phyloP scores from a whole-genome alignment of 2,888 invertebrate genomes.

The Oeneis ivallda region DNA sequence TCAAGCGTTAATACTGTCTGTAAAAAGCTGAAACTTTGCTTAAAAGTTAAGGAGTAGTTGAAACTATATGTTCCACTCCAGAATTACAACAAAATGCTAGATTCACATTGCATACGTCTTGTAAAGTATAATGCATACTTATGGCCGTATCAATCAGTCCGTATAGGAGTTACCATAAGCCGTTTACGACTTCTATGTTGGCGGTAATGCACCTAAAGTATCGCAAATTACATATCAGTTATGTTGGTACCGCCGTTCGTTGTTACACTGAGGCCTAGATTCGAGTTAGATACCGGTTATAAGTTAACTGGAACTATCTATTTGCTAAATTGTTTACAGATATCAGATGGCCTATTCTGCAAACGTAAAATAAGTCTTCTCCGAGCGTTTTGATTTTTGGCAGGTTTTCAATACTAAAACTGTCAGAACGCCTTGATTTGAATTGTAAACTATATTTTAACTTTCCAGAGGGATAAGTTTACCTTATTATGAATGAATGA shows the following conservation, averaged over 20 bases:
- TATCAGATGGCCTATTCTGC: too few relatives aligned
- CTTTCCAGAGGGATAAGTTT: too few relatives aligned
- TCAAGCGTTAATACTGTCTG: too few relatives aligned
- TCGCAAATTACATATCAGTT: conserved; percentile 49
- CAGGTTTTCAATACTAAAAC: too few relatives aligned
- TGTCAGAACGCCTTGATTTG: too few relatives aligned
- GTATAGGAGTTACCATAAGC: conserved; percentile 31
- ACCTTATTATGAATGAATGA: too few relatives aligned
- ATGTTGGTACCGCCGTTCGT: conserved; percentile 13
- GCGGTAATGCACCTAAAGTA: conserved; percentile 55
- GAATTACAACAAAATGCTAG: neutral
- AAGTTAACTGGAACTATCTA: conserved; percentile 24
- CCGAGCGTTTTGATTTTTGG: too few relatives aligned
- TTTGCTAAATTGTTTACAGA: neutral
- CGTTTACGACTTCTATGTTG: conserved; percentile 35
- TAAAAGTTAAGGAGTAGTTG: too few relatives aligned
- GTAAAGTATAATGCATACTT: neutral
- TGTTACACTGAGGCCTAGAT: conserved; percentile 31
- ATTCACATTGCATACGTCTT: neutral
- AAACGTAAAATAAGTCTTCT: too few relatives aligned
- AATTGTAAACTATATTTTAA: too few relatives aligned
- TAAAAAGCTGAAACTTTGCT: too few relatives aligned
- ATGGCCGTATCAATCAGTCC: conserved; percentile 4
- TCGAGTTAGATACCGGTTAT: conserved; percentile 3
- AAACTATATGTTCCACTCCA: too few relatives aligned